These are phyloP conservation scores for Tetramorium bicarinatum DNA, from an alignment of 2,888 invertebrate genomes.

Conservation along the genomic window DNA sequence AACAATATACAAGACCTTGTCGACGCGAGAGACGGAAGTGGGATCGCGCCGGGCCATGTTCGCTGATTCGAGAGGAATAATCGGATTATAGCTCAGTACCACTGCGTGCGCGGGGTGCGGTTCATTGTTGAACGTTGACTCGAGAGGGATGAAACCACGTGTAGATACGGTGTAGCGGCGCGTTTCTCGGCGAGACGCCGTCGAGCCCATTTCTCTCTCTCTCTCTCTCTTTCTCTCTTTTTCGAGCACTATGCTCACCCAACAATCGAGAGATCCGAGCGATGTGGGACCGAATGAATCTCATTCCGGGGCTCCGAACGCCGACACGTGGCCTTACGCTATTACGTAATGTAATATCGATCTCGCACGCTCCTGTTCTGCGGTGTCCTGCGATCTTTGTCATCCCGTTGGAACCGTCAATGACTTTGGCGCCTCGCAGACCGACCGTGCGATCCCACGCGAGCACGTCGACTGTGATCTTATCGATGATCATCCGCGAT, in stretches of 20 bases:
- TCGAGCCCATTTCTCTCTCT: background rate
- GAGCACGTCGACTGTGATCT: slow-evolving; percentile 72
- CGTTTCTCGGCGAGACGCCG: slow-evolving; percentile 31
- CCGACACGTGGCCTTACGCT: slow-evolving; percentile 73
- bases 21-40: slow-evolving; percentile 60
- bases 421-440: slow-evolving; percentile 25
- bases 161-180: slow-evolving; percentile 61
- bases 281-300: slow-evolving; percentile 59
- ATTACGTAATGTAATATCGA: slow-evolving; percentile 78
- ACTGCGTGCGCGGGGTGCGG: slow-evolving; percentile 56
- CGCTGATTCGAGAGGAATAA: slow-evolving; percentile 78
- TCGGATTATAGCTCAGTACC: slow-evolving; percentile 76
- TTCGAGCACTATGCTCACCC: slow-evolving; percentile 26
- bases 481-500: slow-evolving; percentile 61
- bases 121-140: slow-evolving; percentile 77
- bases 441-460: slow-evolving; percentile 64
- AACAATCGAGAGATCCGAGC: slow-evolving; percentile 61
- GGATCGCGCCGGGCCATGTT: slow-evolving; percentile 49
- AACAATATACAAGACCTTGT: slow-evolving; percentile 46
- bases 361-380: slow-evolving; percentile 61
- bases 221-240: background rate
- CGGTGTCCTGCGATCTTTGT: slow-evolving; percentile 18
- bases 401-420: slow-evolving; percentile 17
- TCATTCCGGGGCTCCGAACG: slow-evolving; percentile 57
- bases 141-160: slow-evolving; percentile 77